Conservation (phyloP, 2,888 invertebrate genomes). For the Pristionchus entomophagus region DNA sequence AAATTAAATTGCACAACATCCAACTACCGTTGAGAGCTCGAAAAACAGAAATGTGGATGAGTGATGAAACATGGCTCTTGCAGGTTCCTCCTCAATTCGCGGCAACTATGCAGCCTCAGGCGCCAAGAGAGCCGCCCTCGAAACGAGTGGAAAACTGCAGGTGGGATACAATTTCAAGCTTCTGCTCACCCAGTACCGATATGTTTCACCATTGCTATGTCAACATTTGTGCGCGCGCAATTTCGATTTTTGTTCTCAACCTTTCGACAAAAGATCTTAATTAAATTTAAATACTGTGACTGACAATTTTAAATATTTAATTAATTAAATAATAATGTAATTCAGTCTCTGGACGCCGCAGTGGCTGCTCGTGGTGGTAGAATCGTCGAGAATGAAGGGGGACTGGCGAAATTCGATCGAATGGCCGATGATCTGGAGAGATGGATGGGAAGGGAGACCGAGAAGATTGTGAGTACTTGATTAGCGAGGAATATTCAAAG, state of each 20-base stretch:
- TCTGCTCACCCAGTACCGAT: neutral
- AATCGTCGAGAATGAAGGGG: conserved; percentile 59
- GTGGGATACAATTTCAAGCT: neutral
- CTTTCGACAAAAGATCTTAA: too few species aligned
- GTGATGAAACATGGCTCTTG: neutral
- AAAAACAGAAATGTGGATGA: too few species aligned
- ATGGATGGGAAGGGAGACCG: conserved; percentile 61
- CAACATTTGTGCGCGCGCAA: neutral
- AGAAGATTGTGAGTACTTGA: conserved; percentile 40
- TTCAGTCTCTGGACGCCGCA: conserved; percentile 46
- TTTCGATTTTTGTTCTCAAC: too few species aligned
- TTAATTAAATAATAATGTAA: neutral
- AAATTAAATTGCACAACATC: too few species aligned
- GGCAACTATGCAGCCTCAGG: neutral
- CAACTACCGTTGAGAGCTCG: too few species aligned
- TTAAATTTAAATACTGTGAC: too few species aligned
- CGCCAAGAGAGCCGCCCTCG: conserved; percentile 11
- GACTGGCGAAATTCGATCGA: conserved; percentile 58
- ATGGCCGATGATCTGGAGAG: conserved; percentile 59
- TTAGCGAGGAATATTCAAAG: neutral
- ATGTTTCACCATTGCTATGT: neutral
- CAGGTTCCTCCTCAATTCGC: neutral
- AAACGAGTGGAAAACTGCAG: conserved; percentile 29
- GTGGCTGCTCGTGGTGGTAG: conserved; percentile 53
- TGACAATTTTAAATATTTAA: neutral